Base-by-base conservation (phyloP, 2,888 invertebrate species). In the Elaeidobius kamerunicus region DNA sequence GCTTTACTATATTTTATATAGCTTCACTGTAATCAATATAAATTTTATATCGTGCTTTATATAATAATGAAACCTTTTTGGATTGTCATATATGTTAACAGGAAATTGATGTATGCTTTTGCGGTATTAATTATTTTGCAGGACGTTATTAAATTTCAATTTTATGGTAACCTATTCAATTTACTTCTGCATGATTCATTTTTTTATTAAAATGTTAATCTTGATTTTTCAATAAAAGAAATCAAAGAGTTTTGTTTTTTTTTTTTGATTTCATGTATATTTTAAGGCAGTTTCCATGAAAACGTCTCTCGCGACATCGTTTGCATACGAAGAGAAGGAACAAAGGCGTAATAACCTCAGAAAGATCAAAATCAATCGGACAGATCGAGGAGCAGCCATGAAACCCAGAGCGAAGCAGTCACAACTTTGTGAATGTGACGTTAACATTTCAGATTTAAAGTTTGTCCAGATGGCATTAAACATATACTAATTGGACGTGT, bases 401-500 rank as follows among this genome's bases (percentile, higher is more conserved):
- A 57, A 58, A 57, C 39, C 55, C 56, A 58, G 56, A 58, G 45
- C 55, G 34, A 48, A 52, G 41, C 42, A 55, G 47, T 49, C 52
- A 53, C 53, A 51, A 50, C 42, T 45, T 56, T 42, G 45, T 51
- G 53, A 46, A 50, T 48, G 46, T 59, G 62, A 61, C 62, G 55
- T 59, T 61, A 60, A 59, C 62, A 56, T 63, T 63, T 65, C 63
- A 67, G 68, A 69, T 68, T 67, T 68, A 63, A 66, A 63, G 63
- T 62, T 64, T 66, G 67, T 66, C 65, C 66, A 62, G 67, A 70
- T 69, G 69, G 67, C 69, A 67, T 70, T 67, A 70, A 70, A 71
- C 63, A 69, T 69, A 67, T 70, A 70, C 70, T 71, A 71, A 71
- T 71, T 71, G 71, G 71, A 70, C 71, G 62, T 68, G 64, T 63